These are phyloP conservation scores for Callipepla californica DNA, from an alignment of 2,113 vertebrate genomes.

Conservation along the genomic window DNA sequence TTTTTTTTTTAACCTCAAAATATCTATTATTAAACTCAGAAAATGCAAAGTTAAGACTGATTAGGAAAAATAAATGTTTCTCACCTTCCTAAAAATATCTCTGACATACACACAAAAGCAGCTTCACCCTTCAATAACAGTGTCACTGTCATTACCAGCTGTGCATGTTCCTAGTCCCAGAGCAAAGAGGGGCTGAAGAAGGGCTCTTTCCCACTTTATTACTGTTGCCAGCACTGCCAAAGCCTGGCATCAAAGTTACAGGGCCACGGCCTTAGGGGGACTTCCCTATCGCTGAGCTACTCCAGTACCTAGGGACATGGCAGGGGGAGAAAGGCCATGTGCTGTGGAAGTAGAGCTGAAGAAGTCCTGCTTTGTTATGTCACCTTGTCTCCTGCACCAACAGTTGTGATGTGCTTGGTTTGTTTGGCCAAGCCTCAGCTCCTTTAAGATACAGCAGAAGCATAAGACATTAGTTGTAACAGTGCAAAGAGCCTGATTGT, in stretches of 20 bases:
- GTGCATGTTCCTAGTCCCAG: not conserved
- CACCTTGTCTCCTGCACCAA: not conserved
- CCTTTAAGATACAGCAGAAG: not conserved
- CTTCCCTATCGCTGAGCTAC: not conserved
- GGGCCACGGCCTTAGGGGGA: rapidly evolving
- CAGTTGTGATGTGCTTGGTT: not conserved
- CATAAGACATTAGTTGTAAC: not conserved
- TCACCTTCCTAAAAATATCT: too few relatives aligned
- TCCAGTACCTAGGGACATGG: rapidly evolving
- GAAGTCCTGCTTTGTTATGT: not conserved
- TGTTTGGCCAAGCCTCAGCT: not conserved
- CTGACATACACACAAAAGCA: not conserved
- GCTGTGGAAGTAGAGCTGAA: not conserved
- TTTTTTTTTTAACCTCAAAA: not conserved
- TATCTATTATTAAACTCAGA: not conserved
- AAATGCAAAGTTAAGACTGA: not conserved
- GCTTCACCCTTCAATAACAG: not conserved
- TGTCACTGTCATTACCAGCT: not conserved
- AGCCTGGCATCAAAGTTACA: not conserved
- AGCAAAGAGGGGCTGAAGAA: not conserved
- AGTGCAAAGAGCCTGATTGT: not conserved
- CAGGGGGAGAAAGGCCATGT: not conserved
- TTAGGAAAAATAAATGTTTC: not conserved
- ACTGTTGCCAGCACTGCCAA: not conserved
- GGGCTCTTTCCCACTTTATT: not conserved